phyloP scores from a whole-genome alignment of 2,113 vertebrate genomes.

The Lamprologus sp. region DNA sequence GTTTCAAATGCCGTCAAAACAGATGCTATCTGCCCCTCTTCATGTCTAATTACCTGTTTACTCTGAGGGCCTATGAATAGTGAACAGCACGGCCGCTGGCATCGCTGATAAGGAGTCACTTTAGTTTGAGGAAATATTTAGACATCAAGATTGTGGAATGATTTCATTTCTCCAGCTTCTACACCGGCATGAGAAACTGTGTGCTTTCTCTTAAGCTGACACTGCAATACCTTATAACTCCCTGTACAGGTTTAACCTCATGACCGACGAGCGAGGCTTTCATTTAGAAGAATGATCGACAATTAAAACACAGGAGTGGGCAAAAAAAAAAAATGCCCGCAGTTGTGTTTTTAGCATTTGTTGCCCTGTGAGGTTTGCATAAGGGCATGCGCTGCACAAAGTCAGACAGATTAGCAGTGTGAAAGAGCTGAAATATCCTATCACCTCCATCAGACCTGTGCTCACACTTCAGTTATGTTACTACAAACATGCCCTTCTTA shows the following conservation, averaged over 20 bases:
- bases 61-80: constrained; percentile 15
- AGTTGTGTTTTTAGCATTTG: neutral
- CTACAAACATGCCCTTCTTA: constrained; percentile 42
- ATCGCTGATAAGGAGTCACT: constrained; percentile 21
- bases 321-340: neutral
- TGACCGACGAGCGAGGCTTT: neutral
- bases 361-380: neutral
- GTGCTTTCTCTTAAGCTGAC: neutral
- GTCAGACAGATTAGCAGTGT: constrained; percentile 2
- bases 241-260: neutral
- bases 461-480: constrained; percentile 19
- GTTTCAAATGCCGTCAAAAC: constrained; percentile 65
- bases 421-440: constrained; percentile 1
- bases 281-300: neutral
- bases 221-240: neutral
- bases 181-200: neutral
- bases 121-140: constrained; percentile 1
- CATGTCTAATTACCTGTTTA: constrained; percentile 70
- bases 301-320: neutral
- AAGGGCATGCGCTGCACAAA: neutral
- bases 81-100: neutral
- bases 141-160: neutral
- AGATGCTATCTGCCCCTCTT: constrained; percentile 65
- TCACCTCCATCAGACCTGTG: constrained; percentile 20
- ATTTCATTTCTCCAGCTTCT: neutral